These are phyloP conservation scores for Eupsilia transversa DNA, from an alignment of 2,888 invertebrate species.

Conservation along the genomic window DNA sequence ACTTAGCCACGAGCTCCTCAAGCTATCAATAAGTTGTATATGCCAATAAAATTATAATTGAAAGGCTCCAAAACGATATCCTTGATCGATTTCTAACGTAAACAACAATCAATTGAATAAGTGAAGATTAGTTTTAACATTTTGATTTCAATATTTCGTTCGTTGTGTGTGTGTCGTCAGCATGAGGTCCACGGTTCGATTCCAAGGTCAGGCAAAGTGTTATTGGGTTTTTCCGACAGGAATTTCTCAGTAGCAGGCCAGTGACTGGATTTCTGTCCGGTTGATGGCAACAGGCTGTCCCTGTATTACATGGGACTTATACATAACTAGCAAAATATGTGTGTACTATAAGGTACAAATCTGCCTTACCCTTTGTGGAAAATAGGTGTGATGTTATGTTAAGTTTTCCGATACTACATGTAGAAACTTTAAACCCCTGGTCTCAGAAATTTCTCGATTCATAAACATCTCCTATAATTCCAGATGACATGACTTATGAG, in stretches of 20 bases:
- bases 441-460: neutral
- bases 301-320: neutral
- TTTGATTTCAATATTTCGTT: neutral
- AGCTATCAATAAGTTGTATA: neutral
- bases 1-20: no score
- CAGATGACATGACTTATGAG: conserved; percentile 56
- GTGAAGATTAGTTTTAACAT: neutral
- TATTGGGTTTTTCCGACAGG: neutral
- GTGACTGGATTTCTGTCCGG: no score
- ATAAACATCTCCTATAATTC: neutral
- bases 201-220: neutral
- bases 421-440: no score
- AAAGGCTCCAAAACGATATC: neutral
- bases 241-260: neutral
- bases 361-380: neutral
- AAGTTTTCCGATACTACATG: neutral
- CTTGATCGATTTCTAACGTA: neutral
- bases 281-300: neutral
- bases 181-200: neutral
- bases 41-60: neutral
- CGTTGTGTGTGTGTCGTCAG: no score
- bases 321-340: neutral
- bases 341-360: neutral
- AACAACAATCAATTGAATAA: neutral
- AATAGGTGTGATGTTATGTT: neutral